Conservation (phyloP, 2,888 invertebrate species). For the Mesodorylaimus sp. region DNA sequence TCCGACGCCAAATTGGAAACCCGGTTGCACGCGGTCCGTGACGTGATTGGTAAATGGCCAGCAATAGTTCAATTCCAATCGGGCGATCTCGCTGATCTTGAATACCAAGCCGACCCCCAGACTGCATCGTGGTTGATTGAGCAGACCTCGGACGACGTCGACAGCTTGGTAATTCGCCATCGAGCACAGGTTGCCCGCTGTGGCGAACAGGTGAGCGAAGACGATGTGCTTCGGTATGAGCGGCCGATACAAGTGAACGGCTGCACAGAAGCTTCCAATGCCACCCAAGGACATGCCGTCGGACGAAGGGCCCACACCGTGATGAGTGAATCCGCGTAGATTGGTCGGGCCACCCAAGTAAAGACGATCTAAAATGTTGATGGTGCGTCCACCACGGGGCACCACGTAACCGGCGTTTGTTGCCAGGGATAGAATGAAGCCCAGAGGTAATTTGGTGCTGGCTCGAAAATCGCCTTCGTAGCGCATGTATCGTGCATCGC, state of each 20-base stretch:
- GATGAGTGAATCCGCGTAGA: conserved; percentile 64
- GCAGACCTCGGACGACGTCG: conserved; percentile 21
- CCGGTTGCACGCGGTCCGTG: conserved; percentile 19
- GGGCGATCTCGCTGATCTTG: conserved; percentile 60
- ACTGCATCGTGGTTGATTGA: conserved; percentile 42
- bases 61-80: conserved; percentile 85
- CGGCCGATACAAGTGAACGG: conserved; percentile 68
- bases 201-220: conserved; percentile 71
- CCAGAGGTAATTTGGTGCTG: conserved; percentile 46
- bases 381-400: conserved; percentile 18
- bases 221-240: conserved; percentile 50
- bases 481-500: conserved; percentile 71
- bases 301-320: conserved; percentile 65
- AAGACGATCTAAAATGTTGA: conserved; percentile 40
- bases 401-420: conserved; percentile 14
- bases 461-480: conserved; percentile 55
- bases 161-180: too few relatives aligned
- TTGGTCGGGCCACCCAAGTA: conserved; percentile 74
- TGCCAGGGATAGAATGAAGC: conserved; percentile 28
- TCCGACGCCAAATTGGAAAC: conserved; percentile 24
- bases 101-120: conserved; percentile 66
- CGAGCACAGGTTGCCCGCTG: conserved; percentile 54
- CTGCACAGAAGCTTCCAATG: conserved; percentile 64
- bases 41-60: conserved; percentile 49
- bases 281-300: conserved; percentile 43